Conservation (phyloP, 92 coral and sea anemone genomes). For the Meandrina meandrites region DNA sequence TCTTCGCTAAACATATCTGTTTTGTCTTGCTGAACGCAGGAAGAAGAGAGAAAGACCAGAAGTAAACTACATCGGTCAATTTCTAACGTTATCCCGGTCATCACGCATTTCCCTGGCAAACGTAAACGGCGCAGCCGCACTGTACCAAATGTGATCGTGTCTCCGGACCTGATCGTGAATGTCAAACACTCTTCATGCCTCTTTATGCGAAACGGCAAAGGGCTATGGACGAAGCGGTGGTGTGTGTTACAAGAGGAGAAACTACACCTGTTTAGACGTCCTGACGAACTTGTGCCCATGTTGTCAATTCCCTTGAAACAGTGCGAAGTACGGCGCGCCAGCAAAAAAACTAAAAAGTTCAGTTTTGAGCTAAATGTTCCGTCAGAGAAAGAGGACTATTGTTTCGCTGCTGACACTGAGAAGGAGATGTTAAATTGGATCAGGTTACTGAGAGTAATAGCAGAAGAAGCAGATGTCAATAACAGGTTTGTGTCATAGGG, state of each 20-base stretch:
- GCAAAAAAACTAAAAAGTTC: slow-evolving; percentile 75
- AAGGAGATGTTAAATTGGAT: slow-evolving; percentile 82
- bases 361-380: slow-evolving; percentile 78
- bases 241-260: slow-evolving; percentile 78
- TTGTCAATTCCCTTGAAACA: slow-evolving; percentile 56
- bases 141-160: slow-evolving; percentile 64
- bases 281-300: slow-evolving; percentile 67
- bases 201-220: slow-evolving; percentile 71
- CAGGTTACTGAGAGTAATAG: slow-evolving; percentile 66
- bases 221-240: slow-evolving; percentile 90
- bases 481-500: slow-evolving; percentile 11
- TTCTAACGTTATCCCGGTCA: slow-evolving; percentile 68
- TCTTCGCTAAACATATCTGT: background rate
- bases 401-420: slow-evolving; percentile 87
- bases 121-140: slow-evolving; percentile 74
- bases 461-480: slow-evolving; percentile 25
- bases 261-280: slow-evolving; percentile 67
- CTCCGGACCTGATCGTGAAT: slow-evolving; percentile 64
- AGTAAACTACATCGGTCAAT: slow-evolving; percentile 78
- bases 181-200: slow-evolving; percentile 81
- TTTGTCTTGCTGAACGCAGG: background rate
- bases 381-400: slow-evolving; percentile 64
- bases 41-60: slow-evolving; percentile 50
- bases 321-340: slow-evolving; percentile 70
- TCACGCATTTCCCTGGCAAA: slow-evolving; percentile 32